Evolutionary conservation across 2,113 vertebrate species (phyloP).

Genomic region (Cheirogaleus medius): DNA sequence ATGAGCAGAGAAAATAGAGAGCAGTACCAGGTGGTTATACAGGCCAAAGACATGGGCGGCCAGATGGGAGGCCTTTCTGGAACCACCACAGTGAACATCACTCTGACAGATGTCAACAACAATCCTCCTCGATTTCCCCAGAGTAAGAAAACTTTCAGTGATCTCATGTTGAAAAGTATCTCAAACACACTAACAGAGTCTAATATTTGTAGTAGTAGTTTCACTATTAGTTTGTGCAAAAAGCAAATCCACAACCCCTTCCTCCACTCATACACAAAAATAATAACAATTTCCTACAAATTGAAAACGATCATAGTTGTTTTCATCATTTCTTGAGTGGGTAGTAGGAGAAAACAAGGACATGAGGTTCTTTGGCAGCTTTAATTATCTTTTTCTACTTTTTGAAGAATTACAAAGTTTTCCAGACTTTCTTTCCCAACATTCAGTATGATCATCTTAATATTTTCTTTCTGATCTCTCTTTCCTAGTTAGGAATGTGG

Average conservation of each 20-base stretch:
- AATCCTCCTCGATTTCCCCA: slow-evolving; percentile 97
- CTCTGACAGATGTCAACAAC: slow-evolving; percentile 94
- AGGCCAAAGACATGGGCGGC: slow-evolving; percentile 99
- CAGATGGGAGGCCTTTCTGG: slow-evolving; percentile 98
- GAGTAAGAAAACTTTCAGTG: slow-evolving; percentile 86
- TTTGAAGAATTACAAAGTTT: not conserved
- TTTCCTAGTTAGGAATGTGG: not conserved
- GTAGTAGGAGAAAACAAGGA: not conserved
- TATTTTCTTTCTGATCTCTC: not conserved
- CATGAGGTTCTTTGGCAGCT: not conserved
- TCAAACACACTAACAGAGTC: not conserved
- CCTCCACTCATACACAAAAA: not conserved
- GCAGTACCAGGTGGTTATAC: slow-evolving; percentile 98
- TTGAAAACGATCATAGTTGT: not conserved
- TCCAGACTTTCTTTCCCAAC: not conserved
- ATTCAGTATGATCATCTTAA: not conserved
- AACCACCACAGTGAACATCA: slow-evolving; percentile 97
- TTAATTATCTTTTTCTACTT: not conserved
- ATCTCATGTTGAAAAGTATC: not conserved
- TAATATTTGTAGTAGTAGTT: not conserved
- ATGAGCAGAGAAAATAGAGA: slow-evolving; percentile 99
- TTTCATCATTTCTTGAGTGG: not conserved
- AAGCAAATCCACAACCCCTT: not conserved
- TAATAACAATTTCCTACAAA: not conserved
- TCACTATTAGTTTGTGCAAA: not conserved